phyloP scores from a whole-genome alignment of 2,797 vertebrate genomes.

The Halcyon leucocephala region DNA sequence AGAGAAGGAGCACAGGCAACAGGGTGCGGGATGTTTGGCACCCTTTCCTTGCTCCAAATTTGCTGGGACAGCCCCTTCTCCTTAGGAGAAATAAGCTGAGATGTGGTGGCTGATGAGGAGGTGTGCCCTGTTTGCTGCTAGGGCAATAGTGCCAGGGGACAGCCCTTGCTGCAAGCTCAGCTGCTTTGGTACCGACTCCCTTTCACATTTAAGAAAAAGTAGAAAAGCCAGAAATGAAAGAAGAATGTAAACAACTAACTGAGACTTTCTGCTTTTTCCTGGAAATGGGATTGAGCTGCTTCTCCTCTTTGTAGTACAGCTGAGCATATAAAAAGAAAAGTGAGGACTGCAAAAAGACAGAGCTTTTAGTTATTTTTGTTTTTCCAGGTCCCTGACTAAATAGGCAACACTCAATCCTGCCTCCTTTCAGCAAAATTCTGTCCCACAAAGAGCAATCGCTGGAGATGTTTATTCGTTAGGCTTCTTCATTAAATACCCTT shows the following conservation, averaged over 20 bases:
- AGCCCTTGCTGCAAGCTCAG: background rate
- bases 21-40: background rate
- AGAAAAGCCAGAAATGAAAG: background rate
- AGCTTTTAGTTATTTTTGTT: background rate
- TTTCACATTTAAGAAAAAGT: background rate
- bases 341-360: background rate
- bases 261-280: background rate
- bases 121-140: background rate
- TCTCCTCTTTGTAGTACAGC: background rate
- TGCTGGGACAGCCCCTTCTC: background rate
- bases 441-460: background rate
- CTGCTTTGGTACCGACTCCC: background rate
- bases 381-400: background rate
- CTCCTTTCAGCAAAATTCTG: background rate
- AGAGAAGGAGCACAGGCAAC: background rate
- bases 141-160: background rate
- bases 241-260: background rate
- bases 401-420: background rate
- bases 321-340: background rate
- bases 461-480: background rate
- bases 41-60: background rate
- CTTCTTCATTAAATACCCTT: background rate
- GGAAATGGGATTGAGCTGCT: slow-evolving; percentile 4
- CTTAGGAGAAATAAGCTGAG: background rate
- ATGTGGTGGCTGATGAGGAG: accelerated